Evolutionary conservation across 2,888 invertebrate genomes (phyloP), one percentile per base, ranked within the genome.

Genomic region (Chironomus tentans): DNA sequence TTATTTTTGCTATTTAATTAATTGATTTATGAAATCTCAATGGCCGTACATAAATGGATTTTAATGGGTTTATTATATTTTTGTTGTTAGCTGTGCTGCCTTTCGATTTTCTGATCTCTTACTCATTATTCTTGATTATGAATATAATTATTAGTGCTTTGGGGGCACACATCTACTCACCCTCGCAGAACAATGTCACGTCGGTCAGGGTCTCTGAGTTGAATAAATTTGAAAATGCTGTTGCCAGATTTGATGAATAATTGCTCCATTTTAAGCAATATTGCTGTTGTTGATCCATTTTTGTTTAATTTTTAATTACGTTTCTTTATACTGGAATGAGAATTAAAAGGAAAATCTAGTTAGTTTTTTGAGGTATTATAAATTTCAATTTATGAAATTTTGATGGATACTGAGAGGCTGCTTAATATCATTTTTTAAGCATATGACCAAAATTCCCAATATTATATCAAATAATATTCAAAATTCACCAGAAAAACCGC

Each of bases 231-330:
- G 94, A 93, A 87, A 94, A 95, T 81, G 94, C 93, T 81, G 93
- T 93, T 81, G 94, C 94, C 86, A 95, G 88, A 87, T 95, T 95
- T 82, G 92, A 93, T 84, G 94, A 94, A 86, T 94, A 95, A 88
- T 94, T 94, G 90, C 94, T 95, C 95, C 95, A 95, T 89, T 95
- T 94, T 82, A 95, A 89, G 88, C 94, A 94, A 87, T 94, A 95
- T 87, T 95, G 94, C 87, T 94, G 95, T 88, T 94, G 94, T 84
- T 93, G 91, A 90, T 94, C 94, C 94, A 94, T 94, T 86, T 90
- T 91, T 89, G 88, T 89, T 87, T 89, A 88, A 87, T 87, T 86
- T 87, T 88, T 85, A 3, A 87, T 86, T 50, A 4, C 24, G 15
- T 10, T 70, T 24, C 12, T 70, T n/a, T 72, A 88, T 87, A 88